Conservation (phyloP, 2,113 vertebrate genomes). For the Morone chrysops region DNA sequence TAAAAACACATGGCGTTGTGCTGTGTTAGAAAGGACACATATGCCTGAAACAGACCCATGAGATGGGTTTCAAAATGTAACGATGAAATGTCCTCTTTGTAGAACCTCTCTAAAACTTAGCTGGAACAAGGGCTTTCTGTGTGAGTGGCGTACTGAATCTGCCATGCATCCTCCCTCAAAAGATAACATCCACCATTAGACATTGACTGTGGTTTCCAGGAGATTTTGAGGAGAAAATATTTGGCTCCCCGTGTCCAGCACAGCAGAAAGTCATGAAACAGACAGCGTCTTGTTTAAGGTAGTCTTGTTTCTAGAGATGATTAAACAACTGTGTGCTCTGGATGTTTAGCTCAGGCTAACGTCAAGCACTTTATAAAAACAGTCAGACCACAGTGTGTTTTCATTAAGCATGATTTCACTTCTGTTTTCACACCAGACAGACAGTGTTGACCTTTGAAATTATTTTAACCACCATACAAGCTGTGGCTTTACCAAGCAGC, state of each 20-base stretch:
- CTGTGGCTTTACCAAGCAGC: background rate
- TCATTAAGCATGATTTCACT: background rate
- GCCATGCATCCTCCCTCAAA: background rate
- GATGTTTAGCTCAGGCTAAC: fast-evolving
- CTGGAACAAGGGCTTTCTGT: background rate
- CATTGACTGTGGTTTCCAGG: background rate
- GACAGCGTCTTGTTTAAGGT: background rate
- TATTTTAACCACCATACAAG: background rate
- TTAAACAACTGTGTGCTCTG: background rate
- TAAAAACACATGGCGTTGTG: background rate
- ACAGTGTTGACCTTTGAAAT: background rate
- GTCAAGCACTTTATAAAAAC: background rate
- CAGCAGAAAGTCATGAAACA: background rate
- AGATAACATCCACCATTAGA: slow-evolving; percentile 4
- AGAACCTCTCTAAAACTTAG: slow-evolving; percentile 1
- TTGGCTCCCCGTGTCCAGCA: background rate
- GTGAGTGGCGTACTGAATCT: slow-evolving; percentile 6
- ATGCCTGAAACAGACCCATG: background rate
- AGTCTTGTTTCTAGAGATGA: background rate
- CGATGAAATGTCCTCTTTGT: background rate
- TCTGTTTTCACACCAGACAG: background rate
- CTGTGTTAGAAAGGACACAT: background rate
- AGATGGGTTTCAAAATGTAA: background rate
- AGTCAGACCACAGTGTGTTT: background rate
- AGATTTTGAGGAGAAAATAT: background rate